These are phyloP conservation scores for Drosophila subpulchrella DNA, from an alignment of 1,140 invertebrate genomes.

Conservation along the genomic window DNA sequence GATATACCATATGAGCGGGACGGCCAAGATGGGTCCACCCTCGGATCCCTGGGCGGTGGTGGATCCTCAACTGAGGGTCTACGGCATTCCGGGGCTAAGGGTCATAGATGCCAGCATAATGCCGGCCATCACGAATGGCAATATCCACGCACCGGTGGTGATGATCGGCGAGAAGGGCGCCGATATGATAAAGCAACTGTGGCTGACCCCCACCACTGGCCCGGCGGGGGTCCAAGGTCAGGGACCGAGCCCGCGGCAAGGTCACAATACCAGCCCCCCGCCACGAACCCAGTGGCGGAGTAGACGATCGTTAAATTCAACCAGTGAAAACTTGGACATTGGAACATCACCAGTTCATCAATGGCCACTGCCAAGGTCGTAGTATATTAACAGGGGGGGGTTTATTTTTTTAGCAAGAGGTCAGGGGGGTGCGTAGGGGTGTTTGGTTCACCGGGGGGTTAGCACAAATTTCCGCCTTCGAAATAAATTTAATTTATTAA, in stretches of 20 bases:
- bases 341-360: slow-evolving; percentile 23
- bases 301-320: slow-evolving; percentile 35
- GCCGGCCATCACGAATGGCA: slow-evolving; percentile 90
- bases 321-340: neutral
- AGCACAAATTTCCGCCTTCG: slow-evolving; percentile 38
- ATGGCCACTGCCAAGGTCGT: slow-evolving; percentile 66
- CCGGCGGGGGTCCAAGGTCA: slow-evolving; percentile 14
- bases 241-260: slow-evolving; percentile 5
- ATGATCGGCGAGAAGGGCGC: slow-evolving; percentile 98
- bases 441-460: slow-evolving; percentile 3
- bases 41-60: slow-evolving; percentile 92
- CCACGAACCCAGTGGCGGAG: slow-evolving; percentile 43
- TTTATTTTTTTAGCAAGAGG: too few species aligned
- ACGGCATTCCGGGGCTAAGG: slow-evolving; percentile 90
- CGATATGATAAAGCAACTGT: slow-evolving; percentile 92
- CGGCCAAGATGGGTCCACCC: slow-evolving; percentile 93
- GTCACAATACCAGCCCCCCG: neutral
- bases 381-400: neutral
- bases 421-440: slow-evolving; percentile 15
- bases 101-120: slow-evolving; percentile 85
- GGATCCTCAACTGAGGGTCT: slow-evolving; percentile 91
- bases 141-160: slow-evolving; percentile 94
- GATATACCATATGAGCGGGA: slow-evolving; percentile 94
- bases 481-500: slow-evolving; percentile 71
- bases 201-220: slow-evolving; percentile 84